These are phyloP conservation scores for Chaenocephalus aceratus DNA, from an alignment of 2,113 vertebrate genomes.

Conservation along the genomic window DNA sequence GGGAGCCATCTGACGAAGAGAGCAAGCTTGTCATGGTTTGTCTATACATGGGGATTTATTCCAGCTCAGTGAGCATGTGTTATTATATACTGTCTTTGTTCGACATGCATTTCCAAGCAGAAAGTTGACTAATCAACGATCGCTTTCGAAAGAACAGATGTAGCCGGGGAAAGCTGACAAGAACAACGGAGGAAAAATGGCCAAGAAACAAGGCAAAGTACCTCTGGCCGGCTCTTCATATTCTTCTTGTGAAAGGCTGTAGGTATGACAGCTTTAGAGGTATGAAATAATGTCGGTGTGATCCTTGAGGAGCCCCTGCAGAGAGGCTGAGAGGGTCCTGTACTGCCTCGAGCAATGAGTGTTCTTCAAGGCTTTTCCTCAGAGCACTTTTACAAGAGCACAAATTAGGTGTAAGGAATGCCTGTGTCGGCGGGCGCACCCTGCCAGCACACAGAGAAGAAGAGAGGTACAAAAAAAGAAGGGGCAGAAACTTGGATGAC, in stretches of 20 bases:
- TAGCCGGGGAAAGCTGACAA: slow-evolving; percentile 13
- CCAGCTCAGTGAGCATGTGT: slow-evolving; percentile 48
- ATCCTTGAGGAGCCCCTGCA: slow-evolving; percentile 68
- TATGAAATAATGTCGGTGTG: slow-evolving; percentile 61
- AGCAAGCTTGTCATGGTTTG: slow-evolving; percentile 53
- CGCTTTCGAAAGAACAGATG: slow-evolving; percentile 35
- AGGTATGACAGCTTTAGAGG: slow-evolving; percentile 68
- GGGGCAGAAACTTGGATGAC: slow-evolving; percentile 53
- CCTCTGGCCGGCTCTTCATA: slow-evolving; percentile 35
- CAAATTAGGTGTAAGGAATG: slow-evolving; percentile 73
- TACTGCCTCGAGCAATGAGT: slow-evolving; percentile 69
- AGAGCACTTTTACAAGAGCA: slow-evolving; percentile 75
- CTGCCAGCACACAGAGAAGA: slow-evolving; percentile 20
- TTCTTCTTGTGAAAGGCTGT: slow-evolving; percentile 53
- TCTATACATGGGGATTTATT: slow-evolving; percentile 65
- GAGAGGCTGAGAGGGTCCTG: slow-evolving; percentile 74
- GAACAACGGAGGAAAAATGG: neutral
- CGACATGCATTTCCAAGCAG: slow-evolving; percentile 38
- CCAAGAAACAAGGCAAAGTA: slow-evolving; percentile 34
- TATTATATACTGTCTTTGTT: slow-evolving; percentile 51
- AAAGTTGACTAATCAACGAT: slow-evolving; percentile 59
- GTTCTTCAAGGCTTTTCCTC: slow-evolving; percentile 75
- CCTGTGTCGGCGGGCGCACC: slow-evolving; percentile 30
- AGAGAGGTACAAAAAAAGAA: neutral
- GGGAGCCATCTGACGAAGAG: slow-evolving; percentile 63